Conservation (phyloP, 37 sponge, comb jelly and placozoan species). For the Theonella swinhoei region DNA sequence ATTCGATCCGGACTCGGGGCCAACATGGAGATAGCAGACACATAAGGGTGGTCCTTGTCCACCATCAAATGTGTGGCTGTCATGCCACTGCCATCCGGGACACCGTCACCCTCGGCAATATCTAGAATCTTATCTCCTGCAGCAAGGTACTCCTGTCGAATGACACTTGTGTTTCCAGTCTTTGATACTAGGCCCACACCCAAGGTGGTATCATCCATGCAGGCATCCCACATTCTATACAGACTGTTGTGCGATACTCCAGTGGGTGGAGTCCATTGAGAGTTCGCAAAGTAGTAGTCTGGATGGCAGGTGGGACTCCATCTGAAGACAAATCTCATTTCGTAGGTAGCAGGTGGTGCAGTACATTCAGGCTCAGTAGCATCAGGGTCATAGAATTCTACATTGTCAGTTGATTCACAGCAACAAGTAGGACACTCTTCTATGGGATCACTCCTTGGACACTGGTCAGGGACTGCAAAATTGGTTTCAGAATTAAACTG, state of each 20-base stretch:
- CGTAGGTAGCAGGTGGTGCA: not conserved
- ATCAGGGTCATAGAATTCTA: conserved; percentile 26
- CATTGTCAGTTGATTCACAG: conserved; percentile 21
- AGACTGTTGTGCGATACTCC: conserved; percentile 48
- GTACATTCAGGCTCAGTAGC: not conserved
- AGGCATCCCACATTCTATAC: conserved; percentile 51
- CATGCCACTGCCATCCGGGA: conserved; percentile 30
- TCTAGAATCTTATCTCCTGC: conserved; percentile 18
- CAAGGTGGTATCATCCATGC: conserved; percentile 28
- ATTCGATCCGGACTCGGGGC: conserved; percentile 39
- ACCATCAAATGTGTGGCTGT: not conserved
- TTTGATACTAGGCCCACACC: conserved; percentile 47
- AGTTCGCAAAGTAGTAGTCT: conserved; percentile 13
- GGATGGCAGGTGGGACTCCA: conserved; percentile 37
- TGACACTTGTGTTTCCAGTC: conserved; percentile 5
- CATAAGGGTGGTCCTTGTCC: conserved; percentile 17
- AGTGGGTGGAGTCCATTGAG: conserved; percentile 62
- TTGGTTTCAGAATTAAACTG: not conserved
- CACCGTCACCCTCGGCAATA: not conserved
- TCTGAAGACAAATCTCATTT: conserved; percentile 29
- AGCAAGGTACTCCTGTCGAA: conserved; percentile 22
- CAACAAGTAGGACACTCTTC: conserved; percentile 19
- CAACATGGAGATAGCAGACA: conserved; percentile 30
- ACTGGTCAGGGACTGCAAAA: not conserved
- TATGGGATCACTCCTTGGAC: not conserved